Percentiles rank a stretch among this genome's conserved stretches.
Evolutionary conservation across 2,113 vertebrate species (phyloP).

Genomic region (Hiodon alosoides): DNA sequence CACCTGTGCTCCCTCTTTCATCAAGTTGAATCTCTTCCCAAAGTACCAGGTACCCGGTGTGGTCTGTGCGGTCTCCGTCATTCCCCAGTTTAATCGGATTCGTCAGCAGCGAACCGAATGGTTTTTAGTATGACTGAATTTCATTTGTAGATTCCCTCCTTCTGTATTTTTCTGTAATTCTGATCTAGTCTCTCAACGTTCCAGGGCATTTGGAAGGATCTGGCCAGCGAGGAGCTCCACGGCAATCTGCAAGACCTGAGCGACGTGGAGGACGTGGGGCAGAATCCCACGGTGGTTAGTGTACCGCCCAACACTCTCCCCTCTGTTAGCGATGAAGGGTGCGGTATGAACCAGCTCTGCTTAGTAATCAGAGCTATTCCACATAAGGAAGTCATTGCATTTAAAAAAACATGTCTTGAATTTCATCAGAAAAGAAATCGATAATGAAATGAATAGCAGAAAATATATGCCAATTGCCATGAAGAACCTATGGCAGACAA

Average conservation of each 20-base stretch:
- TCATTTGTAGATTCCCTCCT: too few relatives aligned
- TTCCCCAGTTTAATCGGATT: not conserved
- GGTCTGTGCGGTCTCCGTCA: not conserved
- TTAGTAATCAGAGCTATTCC: too few relatives aligned
- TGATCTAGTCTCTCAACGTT: constrained; percentile 9
- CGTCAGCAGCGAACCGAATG: too few relatives aligned
- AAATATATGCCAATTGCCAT: too few relatives aligned
- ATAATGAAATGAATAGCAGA: too few relatives aligned
- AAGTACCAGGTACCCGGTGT: constrained; percentile 59
- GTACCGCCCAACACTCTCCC: not conserved
- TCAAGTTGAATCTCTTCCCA: constrained; percentile 62
- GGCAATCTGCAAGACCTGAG: constrained; percentile 13
- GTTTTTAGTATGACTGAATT: too few relatives aligned
- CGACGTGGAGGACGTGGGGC: not conserved
- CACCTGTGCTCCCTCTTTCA: constrained; percentile 52
- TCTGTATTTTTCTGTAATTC: not conserved
- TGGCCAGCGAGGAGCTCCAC: constrained; percentile 16
- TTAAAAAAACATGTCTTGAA: not conserved
- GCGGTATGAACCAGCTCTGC: not conserved
- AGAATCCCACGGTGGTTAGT: constrained; percentile 19
- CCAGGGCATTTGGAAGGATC: constrained; percentile 15
- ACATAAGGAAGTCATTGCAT: not conserved
- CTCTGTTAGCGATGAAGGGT: not conserved
- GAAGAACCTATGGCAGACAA: too few relatives aligned
- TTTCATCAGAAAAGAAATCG: too few relatives aligned